Conservation (phyloP, 1,140 invertebrate genomes). For the Caenorhabditis brenneri region DNA sequence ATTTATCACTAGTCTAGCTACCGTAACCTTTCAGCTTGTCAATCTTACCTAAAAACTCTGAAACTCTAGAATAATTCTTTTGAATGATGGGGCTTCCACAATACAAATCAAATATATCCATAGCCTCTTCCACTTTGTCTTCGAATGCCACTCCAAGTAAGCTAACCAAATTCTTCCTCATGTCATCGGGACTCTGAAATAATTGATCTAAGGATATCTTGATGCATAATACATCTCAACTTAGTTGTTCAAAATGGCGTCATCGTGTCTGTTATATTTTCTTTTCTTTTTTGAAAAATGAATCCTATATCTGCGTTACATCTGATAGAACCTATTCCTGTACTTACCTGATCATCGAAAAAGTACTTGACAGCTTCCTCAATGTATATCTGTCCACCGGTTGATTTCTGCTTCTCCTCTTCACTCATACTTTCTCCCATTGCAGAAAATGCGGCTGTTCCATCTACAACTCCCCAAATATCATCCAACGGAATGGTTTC, state of each 20-base stretch:
- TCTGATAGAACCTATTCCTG: too few relatives aligned
- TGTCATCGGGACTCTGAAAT: slow-evolving; percentile 12
- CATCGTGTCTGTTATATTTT: too few relatives aligned
- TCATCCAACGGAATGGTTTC: not conserved
- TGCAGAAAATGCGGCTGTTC: slow-evolving; percentile 13
- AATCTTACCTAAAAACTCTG: not conserved
- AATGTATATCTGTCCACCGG: not conserved
- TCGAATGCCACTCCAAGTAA: not conserved
- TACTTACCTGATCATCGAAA: not conserved
- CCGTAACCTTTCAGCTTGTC: too few relatives aligned
- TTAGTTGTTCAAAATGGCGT: too few relatives aligned
- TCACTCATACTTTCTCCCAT: slow-evolving; percentile 26
- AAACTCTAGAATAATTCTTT: slow-evolving; percentile 10
- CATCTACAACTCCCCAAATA: slow-evolving; percentile 8
- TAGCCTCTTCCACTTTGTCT: slow-evolving; percentile 18
- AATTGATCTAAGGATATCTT: too few relatives aligned
- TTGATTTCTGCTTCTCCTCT: not conserved
- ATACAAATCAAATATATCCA: slow-evolving; percentile 3
- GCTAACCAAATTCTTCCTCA: not conserved
- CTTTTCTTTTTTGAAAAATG: too few relatives aligned
- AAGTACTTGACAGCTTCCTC: not conserved
- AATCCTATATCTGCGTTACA: too few relatives aligned
- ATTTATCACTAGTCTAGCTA: too few relatives aligned
- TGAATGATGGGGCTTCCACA: not conserved
- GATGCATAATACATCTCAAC: too few relatives aligned